phyloP scores from a whole-genome alignment of 2,888 invertebrate genomes.

The Celastrina argiolus region DNA sequence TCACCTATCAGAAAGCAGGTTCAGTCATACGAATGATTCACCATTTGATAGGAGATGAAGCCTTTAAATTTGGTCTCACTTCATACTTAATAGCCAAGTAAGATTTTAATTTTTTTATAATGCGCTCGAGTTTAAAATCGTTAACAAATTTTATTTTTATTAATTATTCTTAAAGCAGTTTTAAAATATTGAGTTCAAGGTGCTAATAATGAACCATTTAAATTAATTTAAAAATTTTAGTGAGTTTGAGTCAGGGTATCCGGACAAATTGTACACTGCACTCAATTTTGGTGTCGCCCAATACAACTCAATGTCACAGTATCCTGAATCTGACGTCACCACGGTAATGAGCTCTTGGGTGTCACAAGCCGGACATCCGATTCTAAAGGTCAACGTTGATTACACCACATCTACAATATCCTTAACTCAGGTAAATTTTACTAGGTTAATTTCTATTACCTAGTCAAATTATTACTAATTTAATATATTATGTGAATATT shows the following conservation, averaged over 20 bases:
- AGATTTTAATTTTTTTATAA: conserved; percentile 38
- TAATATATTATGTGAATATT: too few relatives aligned
- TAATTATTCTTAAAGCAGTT: too few relatives aligned
- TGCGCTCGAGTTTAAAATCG: neutral
- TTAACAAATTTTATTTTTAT: too few relatives aligned
- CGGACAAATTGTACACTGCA: conserved; percentile 66
- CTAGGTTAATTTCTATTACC: neutral
- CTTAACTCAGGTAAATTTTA: conserved; percentile 52
- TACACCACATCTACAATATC: conserved; percentile 48
- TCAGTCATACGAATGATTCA: conserved; percentile 70
- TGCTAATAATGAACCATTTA: too few relatives aligned
- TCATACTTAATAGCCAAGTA: conserved; percentile 69
- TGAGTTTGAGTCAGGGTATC: conserved; percentile 61
- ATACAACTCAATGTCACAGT: conserved; percentile 45
- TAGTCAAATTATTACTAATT: too few relatives aligned
- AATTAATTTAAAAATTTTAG: conserved; percentile 38
- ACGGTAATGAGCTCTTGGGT: conserved; percentile 65
- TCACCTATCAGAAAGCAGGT: conserved; percentile 83
- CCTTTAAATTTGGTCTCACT: conserved; percentile 47
- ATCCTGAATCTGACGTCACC: conserved; percentile 44
- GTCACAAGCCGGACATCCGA: conserved; percentile 58
- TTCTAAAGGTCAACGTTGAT: conserved; percentile 55
- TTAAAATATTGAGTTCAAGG: too few relatives aligned
- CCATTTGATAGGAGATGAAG: conserved; percentile 60
- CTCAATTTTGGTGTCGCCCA: conserved; percentile 55